Evolutionary conservation across 1,140 invertebrate species (phyloP).

Genomic region (Cotesia vestalis): DNA sequence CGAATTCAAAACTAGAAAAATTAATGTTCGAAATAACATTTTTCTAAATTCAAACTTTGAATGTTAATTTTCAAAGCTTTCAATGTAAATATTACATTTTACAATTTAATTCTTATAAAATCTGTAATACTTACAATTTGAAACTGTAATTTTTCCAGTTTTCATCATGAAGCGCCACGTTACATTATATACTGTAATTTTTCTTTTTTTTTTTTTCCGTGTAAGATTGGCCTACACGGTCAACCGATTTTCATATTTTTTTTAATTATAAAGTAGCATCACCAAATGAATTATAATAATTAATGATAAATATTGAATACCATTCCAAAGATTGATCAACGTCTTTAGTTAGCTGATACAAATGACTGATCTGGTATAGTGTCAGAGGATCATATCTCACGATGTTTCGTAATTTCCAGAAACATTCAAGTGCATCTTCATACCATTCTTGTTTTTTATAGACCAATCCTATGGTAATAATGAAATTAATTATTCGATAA

Average conservation of each 20-base stretch:
- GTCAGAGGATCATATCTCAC: conserved; percentile 84
- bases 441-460: conserved; percentile 77
- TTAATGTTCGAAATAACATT: too few relatives aligned
- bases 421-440: conserved; percentile 82
- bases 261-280: conserved; percentile 3
- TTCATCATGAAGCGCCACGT: too few relatives aligned
- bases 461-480: conserved; percentile 70
- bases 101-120: too few relatives aligned
- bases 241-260: background rate
- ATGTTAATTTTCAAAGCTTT: too few relatives aligned
- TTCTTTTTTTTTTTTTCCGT: too few relatives aligned
- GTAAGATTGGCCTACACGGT: too few relatives aligned
- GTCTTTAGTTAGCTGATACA: conserved; percentile 81
- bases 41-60: too few relatives aligned
- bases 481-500: conserved; percentile 16
- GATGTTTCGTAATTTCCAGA: conserved; percentile 84
- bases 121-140: too few relatives aligned
- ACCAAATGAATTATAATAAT: background rate
- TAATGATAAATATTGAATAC: conserved; percentile 46
- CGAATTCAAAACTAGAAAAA: too few relatives aligned
- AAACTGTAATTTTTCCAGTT: too few relatives aligned
- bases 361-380: conserved; percentile 84
- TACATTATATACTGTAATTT: too few relatives aligned
- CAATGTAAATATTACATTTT: too few relatives aligned
- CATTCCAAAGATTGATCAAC: conserved; percentile 82